Evolutionary conservation across 2,888 invertebrate genomes (phyloP), one percentile per base, ranked within the genome.

Genomic region (Macrosoma leucophasiata): DNA sequence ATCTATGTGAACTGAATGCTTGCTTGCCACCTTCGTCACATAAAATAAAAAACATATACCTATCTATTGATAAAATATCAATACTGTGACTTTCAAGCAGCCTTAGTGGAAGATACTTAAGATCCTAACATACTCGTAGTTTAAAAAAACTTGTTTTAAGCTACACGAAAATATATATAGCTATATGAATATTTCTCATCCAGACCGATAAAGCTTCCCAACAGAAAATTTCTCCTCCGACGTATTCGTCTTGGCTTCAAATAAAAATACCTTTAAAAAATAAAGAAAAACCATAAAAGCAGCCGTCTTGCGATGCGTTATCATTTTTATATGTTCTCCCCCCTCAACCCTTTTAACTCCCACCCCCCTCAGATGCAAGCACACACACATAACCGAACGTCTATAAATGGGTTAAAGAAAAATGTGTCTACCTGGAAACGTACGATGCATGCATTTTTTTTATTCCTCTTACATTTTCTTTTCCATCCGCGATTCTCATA

Each of bases 401-500:
- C 70, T 76, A 81, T 82, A 82, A 82, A 82, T 81, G 76, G 81
- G 82, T 84, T 84, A 82, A 78, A 81, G 81, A 82, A 79, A 82
- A 81, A 82, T 84, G 84, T 84, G 82, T 84, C 84, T 84, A 84
- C 84, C 82, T 84, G 84, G 78, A 78, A 81, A 81, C 75, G 72
- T 81, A 82, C 81, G 82, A 79, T 78, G 81, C 74, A 75, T 64
- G 66, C 65, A 68, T 72, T 78, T 82, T 78, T 63, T 82, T 82
- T 81, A 71, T 72, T 78, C 71, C 58, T 62, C 72, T 66, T 73
- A 72, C 81, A 78, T 82, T 82, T 82, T 82, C 81, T 82, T 81
- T 76, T 75, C 79, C 69, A 81, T 82, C 77, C 82, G 70, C 81
- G 81, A 82, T 78, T 79, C 84, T 82, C 82, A 84, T 84, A 84